These are phyloP conservation scores for Liparis tanakae DNA, from an alignment of 2,797 vertebrate species.

Conservation along the genomic window DNA sequence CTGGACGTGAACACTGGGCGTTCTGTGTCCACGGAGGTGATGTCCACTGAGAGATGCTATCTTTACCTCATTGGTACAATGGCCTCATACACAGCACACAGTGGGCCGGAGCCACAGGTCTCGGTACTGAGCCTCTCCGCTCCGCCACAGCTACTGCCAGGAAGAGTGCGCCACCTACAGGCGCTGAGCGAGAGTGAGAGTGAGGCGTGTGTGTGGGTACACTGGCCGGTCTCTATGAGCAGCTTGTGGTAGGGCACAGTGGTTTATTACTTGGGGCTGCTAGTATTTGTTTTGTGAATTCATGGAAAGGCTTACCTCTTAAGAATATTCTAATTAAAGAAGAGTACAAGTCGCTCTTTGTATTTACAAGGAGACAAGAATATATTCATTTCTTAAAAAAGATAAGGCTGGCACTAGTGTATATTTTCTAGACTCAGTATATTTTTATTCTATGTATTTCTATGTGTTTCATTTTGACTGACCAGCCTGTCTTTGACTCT, in stretches of 20 bases:
- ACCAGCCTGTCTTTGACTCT: background rate
- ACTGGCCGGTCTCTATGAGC: background rate
- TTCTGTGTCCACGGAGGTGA: constrained; percentile 73
- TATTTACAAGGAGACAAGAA: background rate
- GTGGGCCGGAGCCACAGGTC: constrained; percentile 52
- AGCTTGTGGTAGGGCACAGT: background rate
- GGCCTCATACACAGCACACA: constrained; percentile 72
- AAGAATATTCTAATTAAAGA: background rate
- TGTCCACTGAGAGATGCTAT: constrained; percentile 76
- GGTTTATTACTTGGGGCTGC: background rate
- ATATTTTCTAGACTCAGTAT: background rate
- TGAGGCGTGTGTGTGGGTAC: background rate
- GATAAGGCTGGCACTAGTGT: background rate
- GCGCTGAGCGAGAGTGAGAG: constrained; percentile 8
- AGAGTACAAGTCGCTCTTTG: background rate
- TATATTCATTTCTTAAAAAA: background rate
- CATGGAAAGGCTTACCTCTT: background rate
- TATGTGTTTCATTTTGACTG: background rate
- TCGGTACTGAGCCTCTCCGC: constrained; percentile 19
- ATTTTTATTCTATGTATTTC: constrained; percentile 3
- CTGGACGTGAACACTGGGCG: constrained; percentile 69
- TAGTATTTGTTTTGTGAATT: background rate
- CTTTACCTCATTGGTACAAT: constrained; percentile 76
- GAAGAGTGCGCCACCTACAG: constrained; percentile 78
- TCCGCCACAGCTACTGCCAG: constrained; percentile 41